phyloP scores from a whole-genome alignment of 2,113 vertebrate species.

The Dascyllus trimaculatus region DNA sequence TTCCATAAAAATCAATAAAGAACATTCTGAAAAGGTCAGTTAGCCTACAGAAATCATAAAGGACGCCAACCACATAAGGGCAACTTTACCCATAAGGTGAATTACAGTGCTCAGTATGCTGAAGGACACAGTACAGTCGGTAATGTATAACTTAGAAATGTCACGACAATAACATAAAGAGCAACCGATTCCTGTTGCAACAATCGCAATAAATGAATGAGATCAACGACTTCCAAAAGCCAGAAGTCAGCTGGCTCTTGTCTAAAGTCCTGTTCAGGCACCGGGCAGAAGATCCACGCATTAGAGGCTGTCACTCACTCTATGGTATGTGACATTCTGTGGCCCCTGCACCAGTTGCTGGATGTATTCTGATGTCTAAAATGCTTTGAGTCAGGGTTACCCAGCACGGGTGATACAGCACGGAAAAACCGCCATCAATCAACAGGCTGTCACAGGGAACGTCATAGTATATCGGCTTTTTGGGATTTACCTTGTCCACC shows the following conservation, averaged over 20 bases:
- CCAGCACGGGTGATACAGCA: constrained; percentile 69
- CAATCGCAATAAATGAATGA: constrained; percentile 26
- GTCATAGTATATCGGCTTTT: constrained; percentile 56
- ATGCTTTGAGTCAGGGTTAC: constrained; percentile 83
- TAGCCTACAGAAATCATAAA: neutral
- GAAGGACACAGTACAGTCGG: neutral
- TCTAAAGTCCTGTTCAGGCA: constrained; percentile 27
- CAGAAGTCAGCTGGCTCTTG: constrained; percentile 26
- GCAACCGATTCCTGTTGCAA: constrained; percentile 26
- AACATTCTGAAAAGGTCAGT: neutral
- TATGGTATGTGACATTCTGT: constrained; percentile 78
- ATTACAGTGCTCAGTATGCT: neutral
- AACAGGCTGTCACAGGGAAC: constrained; percentile 48
- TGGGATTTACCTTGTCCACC: constrained; percentile 53
- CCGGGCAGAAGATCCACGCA: constrained; percentile 48
- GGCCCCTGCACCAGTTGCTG: constrained; percentile 73
- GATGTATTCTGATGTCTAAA: constrained; percentile 81
- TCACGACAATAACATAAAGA: constrained; percentile 20
- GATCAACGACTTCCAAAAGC: constrained; percentile 41
- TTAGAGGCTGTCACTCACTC: constrained; percentile 77
- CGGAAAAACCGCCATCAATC: constrained; percentile 70
- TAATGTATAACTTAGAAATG: constrained; percentile 18
- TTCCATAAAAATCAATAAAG: neutral
- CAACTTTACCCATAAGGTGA: constrained; percentile 10
- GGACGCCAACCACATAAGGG: constrained; percentile 1